Evolutionary conservation across 30 jellyfish, hydroid and myxozoan species (phyloP), one percentile per base, ranked within the genome.

Genomic region (Calvadosia cruxmelitensis): DNA sequence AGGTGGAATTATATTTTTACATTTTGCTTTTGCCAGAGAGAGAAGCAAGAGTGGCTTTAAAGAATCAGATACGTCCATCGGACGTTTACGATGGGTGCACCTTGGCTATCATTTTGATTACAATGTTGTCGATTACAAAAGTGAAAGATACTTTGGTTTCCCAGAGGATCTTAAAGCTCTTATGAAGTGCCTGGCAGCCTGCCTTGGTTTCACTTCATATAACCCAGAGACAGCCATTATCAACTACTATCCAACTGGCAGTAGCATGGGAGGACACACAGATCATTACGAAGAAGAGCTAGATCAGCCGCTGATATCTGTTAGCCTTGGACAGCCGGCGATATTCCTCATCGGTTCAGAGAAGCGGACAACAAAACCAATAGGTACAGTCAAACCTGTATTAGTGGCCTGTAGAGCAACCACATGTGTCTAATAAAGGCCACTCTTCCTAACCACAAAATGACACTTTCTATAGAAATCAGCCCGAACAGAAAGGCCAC

Each of bases 261-360:
- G 93, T 64, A 89, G 98, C 68, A 89, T 89, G 98, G 98, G 98
- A 64, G 98, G 98, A 3, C 99, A 91, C 64, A 91, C 99, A 1
- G 99, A 91, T 65, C 95, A 82, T 71, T 91, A 91, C 65, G 99
- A 91, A 69, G 95, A 91, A 63, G 95, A 83, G 32, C 83, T 91
- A 3, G 72, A 82, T 68, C 94, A 85, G 32, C 99, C 99, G 3
- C 79, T 91, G 0, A 51, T 91, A 3, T 78, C 95, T 76, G 79
- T 67, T 31, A 77, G 94, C 50, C 77, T 83, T 91, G 99, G 99
- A 28, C 95, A 72, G 53, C 85, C 99, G 2, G 95, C 95, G 0
- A 87, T 91, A 2, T 91, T 75, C 61, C 78, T 91, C 52, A 83
- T 91, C 34, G 99, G 99, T 33, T 93, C 94, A n/a, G 28, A 62